phyloP scores from a whole-genome alignment of 2,797 vertebrate genomes.

The Galagoides demidoff region DNA sequence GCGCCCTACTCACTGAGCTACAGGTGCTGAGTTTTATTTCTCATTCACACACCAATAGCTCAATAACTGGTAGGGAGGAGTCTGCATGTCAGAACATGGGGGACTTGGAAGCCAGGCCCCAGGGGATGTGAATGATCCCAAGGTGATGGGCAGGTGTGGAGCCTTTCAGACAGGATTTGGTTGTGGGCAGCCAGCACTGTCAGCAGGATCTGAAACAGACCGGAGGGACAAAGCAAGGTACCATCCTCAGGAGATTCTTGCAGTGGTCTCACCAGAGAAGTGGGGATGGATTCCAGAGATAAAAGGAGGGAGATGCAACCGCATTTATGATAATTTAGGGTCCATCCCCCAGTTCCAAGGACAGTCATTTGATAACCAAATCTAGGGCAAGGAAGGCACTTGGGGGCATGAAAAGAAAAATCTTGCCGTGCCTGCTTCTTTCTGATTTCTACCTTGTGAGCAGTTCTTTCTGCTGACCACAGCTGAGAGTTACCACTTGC shows the following conservation, averaged over 20 bases:
- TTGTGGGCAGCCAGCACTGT: not conserved
- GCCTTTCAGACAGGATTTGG: not conserved
- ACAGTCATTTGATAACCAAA: not conserved
- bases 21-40: not conserved
- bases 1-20: too few species aligned
- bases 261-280: not conserved
- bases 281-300: not conserved
- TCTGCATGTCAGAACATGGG: not conserved
- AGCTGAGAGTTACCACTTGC: not conserved
- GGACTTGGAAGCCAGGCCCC: not conserved
- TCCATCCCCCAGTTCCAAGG: not conserved
- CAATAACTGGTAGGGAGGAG: not conserved
- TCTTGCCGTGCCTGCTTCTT: not conserved
- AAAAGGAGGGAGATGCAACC: not conserved
- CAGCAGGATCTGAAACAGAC: not conserved
- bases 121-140: not conserved
- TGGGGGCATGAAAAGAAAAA: not conserved
- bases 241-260: not conserved
- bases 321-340: not conserved
- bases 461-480: not conserved
- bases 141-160: not conserved
- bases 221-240: not conserved
- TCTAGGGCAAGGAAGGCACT: slow-evolving; percentile 8
- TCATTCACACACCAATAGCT: not conserved
- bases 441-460: not conserved